A percentile compares a stretch with the other conserved stretches of the same genome.
Evolutionary conservation across 2,888 invertebrate genomes (phyloP).

Genomic region (Euzetes globulus): DNA sequence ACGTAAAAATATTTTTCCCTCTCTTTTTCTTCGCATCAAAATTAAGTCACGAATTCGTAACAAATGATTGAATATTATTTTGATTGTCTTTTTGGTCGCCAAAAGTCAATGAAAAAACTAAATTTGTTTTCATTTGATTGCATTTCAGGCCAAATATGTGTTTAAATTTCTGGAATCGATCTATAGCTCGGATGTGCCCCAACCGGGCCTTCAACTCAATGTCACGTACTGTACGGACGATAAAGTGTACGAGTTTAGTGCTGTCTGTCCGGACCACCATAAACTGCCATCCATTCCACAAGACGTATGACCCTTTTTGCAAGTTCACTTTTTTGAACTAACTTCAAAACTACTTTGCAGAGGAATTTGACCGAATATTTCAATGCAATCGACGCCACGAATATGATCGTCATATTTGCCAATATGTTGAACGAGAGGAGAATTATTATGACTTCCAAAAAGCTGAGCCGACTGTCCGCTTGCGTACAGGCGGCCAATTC

Average conservation of each 20-base stretch:
- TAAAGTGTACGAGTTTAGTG: constrained; percentile 61
- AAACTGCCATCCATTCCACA: constrained; percentile 89
- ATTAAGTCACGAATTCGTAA: no score
- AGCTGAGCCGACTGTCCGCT: constrained; percentile 79
- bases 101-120: no score
- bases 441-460: constrained; percentile 83
- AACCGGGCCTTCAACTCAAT: constrained; percentile 58
- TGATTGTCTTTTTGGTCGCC: no score
- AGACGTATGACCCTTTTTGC: constrained; percentile 63
- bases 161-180: constrained; percentile 60
- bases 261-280: constrained; percentile 67
- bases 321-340: constrained; percentile 11
- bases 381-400: constrained; percentile 86
- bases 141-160: constrained; percentile 47
- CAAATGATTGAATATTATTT: no score
- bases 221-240: constrained; percentile 39
- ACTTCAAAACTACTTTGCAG: constrained; percentile 55
- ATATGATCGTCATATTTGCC: constrained; percentile 92
- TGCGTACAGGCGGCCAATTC: constrained; percentile 78
- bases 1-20: no score
- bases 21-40: no score
- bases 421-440: constrained; percentile 86
- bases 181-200: constrained; percentile 61
- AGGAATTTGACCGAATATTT: constrained; percentile 94
- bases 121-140: neutral